Percentiles rank a stretch among this genome's conserved stretches.
phyloP scores from a whole-genome alignment of 2,888 invertebrate species.

The Bhutanitis thaidina region DNA sequence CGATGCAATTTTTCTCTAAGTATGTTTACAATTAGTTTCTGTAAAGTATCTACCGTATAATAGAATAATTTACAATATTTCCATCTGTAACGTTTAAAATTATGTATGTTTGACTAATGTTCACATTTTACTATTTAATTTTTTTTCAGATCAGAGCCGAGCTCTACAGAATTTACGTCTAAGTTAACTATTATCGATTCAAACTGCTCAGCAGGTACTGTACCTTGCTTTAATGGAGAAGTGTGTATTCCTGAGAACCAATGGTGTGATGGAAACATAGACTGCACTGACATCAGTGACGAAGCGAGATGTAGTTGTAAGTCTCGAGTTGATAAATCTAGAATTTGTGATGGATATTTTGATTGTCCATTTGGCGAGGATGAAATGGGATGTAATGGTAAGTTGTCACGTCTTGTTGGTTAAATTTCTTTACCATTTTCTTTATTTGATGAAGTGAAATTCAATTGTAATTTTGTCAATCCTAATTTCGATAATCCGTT shows the following conservation, averaged over 20 bases:
- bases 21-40: constrained; percentile 13
- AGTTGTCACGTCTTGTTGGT: constrained; percentile 24
- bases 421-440: no score
- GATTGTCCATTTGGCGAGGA: constrained; percentile 92
- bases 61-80: no score
- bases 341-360: constrained; percentile 89
- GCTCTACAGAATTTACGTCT: constrained; percentile 24
- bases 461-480: no score
- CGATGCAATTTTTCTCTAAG: constrained; percentile 17
- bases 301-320: constrained; percentile 87
- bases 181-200: constrained; percentile 40
- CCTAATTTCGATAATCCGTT: no score
- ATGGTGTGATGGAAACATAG: constrained; percentile 86
- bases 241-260: constrained; percentile 76
- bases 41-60: no score
- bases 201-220: constrained; percentile 46
- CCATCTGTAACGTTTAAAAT: no score
- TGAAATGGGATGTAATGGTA: constrained; percentile 89
- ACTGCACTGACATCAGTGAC: constrained; percentile 89
- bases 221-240: constrained; percentile 51
- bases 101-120: no score
- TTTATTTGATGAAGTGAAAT: no score
- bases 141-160: constrained; percentile 31
- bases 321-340: constrained; percentile 81
- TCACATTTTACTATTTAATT: no score